Evolutionary conservation across 2,113 vertebrate genomes (phyloP).

Genomic region (Ctenomys sociabilis): DNA sequence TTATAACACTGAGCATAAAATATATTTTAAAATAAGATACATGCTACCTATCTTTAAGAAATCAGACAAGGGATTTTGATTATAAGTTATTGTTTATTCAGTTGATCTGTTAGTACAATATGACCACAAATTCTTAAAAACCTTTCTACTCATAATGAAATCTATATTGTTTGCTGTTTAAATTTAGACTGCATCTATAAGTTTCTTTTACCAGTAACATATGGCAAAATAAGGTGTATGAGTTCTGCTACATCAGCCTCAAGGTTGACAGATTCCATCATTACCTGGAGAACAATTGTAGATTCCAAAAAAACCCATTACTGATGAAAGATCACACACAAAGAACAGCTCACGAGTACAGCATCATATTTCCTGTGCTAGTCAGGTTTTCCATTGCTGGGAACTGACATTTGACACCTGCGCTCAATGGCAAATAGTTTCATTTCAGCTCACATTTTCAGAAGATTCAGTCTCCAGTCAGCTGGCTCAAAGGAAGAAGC

Average conservation of each 20-base stretch:
- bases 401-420: background rate
- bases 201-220: background rate
- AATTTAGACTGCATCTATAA: background rate
- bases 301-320: background rate
- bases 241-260: background rate
- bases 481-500: background rate
- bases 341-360: background rate
- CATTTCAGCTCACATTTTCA: background rate
- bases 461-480: background rate
- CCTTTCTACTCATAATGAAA: background rate
- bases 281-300: background rate
- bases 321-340: background rate
- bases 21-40: background rate
- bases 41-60: background rate
- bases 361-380: background rate
- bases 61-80: background rate
- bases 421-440: background rate
- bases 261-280: background rate
- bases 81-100: background rate
- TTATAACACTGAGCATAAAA: background rate
- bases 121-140: background rate
- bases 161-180: background rate
- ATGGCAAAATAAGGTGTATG: background rate
- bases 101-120: background rate
- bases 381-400: background rate